A percentile compares a stretch with the other conserved stretches of the same genome.
Conservation (phyloP, 2,113 vertebrate genomes). For the Neodontobutis hainanensis region DNA sequence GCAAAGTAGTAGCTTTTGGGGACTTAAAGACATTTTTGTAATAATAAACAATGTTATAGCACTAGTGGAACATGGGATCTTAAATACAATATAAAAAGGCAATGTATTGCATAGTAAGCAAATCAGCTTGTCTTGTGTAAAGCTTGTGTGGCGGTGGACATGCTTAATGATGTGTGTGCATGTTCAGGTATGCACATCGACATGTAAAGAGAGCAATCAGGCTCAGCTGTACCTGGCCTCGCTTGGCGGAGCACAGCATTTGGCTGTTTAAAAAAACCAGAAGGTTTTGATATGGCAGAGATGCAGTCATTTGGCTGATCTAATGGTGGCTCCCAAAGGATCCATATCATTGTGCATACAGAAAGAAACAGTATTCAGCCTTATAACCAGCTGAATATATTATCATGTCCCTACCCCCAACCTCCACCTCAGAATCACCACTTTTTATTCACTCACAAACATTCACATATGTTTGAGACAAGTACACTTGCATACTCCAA, state of each 20-base stretch:
- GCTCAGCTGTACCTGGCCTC: slow-evolving; percentile 66
- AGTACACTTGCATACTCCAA: slow-evolving; percentile 5
- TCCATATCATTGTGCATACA: slow-evolving; percentile 65
- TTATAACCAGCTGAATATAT: slow-evolving; percentile 66
- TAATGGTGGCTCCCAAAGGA: slow-evolving; percentile 70
- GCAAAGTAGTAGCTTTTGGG: too few relatives aligned
- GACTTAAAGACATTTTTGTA: too few relatives aligned
- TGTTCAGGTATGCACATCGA: slow-evolving; percentile 21
- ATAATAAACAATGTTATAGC: too few relatives aligned
- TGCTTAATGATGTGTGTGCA: slow-evolving; percentile 15
- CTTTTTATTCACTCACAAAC: slow-evolving; percentile 19
- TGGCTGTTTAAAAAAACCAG: slow-evolving; percentile 64
- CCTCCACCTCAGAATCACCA: slow-evolving; percentile 21
- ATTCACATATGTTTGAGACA: slow-evolving; percentile 8
- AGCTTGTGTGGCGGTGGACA: not conserved
- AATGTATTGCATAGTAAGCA: not conserved
- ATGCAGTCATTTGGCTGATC: slow-evolving; percentile 68
- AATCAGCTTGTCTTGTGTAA: not conserved
- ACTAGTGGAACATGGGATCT: not conserved
- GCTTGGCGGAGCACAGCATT: slow-evolving; percentile 64
- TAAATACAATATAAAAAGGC: not conserved
- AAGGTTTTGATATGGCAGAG: slow-evolving; percentile 71
- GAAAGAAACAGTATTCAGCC: slow-evolving; percentile 47
- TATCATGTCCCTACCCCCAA: slow-evolving; percentile 45
- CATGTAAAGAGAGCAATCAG: slow-evolving; percentile 52